phyloP scores from a whole-genome alignment of 1,140 invertebrate genomes.

The Pentalonia nigronervosa region DNA sequence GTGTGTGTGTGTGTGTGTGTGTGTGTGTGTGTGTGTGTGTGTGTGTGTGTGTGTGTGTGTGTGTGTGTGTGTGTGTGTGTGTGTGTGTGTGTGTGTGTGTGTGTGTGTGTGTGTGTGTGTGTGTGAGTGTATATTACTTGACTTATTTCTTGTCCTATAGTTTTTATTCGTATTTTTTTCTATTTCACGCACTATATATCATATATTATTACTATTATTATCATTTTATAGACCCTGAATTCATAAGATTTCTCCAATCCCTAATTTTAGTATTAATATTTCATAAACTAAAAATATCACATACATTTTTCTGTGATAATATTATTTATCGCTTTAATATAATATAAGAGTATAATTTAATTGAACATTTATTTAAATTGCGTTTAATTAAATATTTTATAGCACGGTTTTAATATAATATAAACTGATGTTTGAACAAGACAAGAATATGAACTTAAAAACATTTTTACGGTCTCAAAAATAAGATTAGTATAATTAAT shows the following conservation, averaged over 20 bases:
- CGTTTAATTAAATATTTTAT: background rate
- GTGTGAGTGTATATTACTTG: background rate
- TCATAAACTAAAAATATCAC: background rate
- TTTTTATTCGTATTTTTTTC: slow-evolving; percentile 20
- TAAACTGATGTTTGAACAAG: too few relatives aligned
- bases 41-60: too few relatives aligned
- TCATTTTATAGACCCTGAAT: background rate
- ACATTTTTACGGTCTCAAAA: too few relatives aligned
- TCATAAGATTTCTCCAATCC: background rate
- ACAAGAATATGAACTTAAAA: too few relatives aligned
- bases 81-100: too few relatives aligned
- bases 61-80: too few relatives aligned
- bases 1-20: too few relatives aligned
- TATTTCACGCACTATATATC: background rate
- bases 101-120: background rate
- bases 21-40: too few relatives aligned
- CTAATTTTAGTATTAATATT: background rate
- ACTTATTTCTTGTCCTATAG: background rate
- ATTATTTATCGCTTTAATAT: background rate
- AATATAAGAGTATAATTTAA: background rate
- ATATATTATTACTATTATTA: background rate
- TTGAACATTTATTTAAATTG: background rate
- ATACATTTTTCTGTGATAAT: background rate
- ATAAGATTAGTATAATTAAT: too few relatives aligned
- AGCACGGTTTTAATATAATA: background rate